Evolutionary conservation across 2,113 vertebrate species (phyloP).

Genomic region (Lepus americanus): DNA sequence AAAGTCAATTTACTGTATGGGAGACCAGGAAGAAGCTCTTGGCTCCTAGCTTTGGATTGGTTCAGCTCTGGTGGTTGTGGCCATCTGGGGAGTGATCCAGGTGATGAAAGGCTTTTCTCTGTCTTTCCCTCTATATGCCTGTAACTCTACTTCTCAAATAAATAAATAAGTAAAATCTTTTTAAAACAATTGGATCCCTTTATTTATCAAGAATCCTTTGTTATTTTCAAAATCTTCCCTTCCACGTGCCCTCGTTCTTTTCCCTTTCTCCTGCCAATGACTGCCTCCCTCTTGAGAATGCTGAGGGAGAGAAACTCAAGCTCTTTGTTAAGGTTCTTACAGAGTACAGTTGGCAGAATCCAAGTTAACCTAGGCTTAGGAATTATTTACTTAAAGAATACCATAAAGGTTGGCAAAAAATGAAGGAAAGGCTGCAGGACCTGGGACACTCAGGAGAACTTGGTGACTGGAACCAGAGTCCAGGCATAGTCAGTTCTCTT

Average conservation of each 20-base stretch:
- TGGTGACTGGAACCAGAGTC: background rate
- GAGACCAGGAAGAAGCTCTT: too few relatives aligned
- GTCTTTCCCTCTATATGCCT: too few relatives aligned
- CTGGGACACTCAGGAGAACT: background rate
- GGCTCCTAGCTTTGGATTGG: too few relatives aligned
- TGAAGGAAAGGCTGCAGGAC: background rate
- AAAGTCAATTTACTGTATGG: too few relatives aligned
- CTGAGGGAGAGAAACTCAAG: constrained; percentile 1
- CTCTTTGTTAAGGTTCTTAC: background rate
- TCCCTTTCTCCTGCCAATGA: background rate
- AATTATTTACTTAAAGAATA: background rate
- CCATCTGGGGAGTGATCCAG: too few relatives aligned
- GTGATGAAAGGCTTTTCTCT: too few relatives aligned
- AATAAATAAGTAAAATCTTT: too few relatives aligned
- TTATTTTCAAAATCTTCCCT: background rate
- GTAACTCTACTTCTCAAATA: too few relatives aligned
- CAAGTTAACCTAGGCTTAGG: background rate
- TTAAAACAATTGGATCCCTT: background rate
- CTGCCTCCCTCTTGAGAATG: background rate
- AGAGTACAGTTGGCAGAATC: constrained; percentile 6
- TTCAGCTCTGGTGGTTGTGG: too few relatives aligned
- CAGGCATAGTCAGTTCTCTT: background rate
- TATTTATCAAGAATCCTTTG: background rate
- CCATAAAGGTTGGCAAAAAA: background rate
- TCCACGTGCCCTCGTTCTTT: background rate